A percentile compares a stretch with the other conserved stretches of the same genome.
Conservation (phyloP, 2,797 vertebrate species). For the Neosalanx taihuensis region DNA sequence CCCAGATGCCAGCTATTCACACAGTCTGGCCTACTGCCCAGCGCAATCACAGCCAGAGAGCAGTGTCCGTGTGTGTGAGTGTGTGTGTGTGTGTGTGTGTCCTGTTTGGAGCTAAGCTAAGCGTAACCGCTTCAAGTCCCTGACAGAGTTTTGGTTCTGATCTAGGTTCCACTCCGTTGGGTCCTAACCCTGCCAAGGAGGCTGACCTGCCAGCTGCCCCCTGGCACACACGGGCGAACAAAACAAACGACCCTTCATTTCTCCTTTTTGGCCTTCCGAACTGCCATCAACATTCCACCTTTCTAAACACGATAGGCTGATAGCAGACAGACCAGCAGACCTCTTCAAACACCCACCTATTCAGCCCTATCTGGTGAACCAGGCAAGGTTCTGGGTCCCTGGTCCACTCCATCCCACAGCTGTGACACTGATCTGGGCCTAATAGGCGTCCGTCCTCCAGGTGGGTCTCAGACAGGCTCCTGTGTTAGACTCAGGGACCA, state of each 20-base stretch:
- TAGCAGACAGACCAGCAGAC: neutral
- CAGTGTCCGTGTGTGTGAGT: neutral
- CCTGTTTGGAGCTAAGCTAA: neutral
- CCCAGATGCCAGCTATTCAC: conserved; percentile 12
- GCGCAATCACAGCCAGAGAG: conserved; percentile 1
- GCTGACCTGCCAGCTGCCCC: too few species aligned
- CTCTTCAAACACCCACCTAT: neutral
- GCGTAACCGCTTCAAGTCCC: neutral
- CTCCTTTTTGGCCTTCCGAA: neutral
- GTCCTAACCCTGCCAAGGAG: too few species aligned
- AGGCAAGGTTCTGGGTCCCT: too few species aligned
- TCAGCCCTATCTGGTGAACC: too few species aligned
- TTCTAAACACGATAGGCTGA: neutral
- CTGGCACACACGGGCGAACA: neutral
- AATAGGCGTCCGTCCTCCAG: too few species aligned
- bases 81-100: conserved; percentile 4
- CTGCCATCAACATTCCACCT: neutral
- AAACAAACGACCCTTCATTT: neutral
- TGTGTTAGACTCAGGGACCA: too few species aligned
- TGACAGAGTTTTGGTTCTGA: neutral
- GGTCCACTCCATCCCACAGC: too few species aligned
- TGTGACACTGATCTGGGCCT: too few species aligned
- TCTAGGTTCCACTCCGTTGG: too few species aligned
- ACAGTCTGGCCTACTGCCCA: neutral
- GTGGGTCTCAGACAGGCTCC: too few species aligned